phyloP scores from a whole-genome alignment of 2,113 vertebrate genomes.

The Rissa tridactyla region DNA sequence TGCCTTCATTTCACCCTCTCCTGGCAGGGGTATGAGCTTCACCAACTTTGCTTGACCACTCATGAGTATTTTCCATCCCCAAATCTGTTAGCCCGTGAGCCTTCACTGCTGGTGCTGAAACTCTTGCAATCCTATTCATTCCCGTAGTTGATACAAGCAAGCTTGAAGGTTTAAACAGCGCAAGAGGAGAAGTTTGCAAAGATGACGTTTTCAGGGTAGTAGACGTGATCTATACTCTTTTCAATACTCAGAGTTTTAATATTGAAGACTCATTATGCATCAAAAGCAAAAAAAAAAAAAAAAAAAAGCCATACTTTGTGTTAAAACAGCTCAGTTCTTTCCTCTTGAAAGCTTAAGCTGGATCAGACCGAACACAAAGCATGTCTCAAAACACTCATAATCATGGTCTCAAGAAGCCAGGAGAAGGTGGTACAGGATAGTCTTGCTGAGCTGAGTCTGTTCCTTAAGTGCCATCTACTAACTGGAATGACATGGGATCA shows the following conservation, averaged over 20 bases:
- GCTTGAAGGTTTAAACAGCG: not conserved
- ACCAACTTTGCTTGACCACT: not conserved
- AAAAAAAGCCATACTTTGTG: not conserved
- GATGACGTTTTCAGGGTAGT: fast-evolving
- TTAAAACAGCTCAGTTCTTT: not conserved
- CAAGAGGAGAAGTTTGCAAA: not conserved
- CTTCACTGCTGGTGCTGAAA: not conserved
- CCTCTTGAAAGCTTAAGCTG: not conserved
- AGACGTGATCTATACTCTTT: not conserved
- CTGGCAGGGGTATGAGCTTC: not conserved
- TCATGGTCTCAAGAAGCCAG: not conserved
- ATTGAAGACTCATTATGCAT: not conserved
- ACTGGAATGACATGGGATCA: not conserved
- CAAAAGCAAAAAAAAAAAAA: not conserved
- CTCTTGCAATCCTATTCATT: not conserved
- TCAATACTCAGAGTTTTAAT: not conserved
- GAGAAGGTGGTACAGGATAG: not conserved
- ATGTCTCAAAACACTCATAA: not conserved
- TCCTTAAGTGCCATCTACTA: not conserved
- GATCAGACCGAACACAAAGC: not conserved
- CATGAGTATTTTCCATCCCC: not conserved
- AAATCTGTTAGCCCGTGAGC: not conserved
- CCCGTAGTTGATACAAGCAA: not conserved
- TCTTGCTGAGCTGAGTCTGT: not conserved
- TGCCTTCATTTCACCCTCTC: not conserved